These are phyloP conservation scores for Paratrypauchen microcephalus DNA, from an alignment of 2,797 vertebrate species.

Conservation along the genomic window DNA sequence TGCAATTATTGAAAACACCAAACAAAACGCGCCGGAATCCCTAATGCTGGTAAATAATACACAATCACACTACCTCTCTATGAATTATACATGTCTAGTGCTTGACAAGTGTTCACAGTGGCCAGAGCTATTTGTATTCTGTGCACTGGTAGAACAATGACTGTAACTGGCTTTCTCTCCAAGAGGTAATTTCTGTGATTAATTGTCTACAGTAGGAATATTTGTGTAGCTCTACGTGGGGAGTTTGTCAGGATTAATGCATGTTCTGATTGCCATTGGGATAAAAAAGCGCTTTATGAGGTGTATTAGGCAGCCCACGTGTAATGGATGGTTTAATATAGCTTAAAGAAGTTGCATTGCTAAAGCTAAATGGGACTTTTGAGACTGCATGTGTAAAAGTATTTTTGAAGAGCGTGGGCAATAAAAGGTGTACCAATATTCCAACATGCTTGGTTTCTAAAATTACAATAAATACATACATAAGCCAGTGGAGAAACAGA, in stretches of 20 bases:
- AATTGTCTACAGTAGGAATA: constrained; percentile 40
- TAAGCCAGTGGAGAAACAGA: neutral
- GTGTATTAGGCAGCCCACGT: constrained; percentile 18
- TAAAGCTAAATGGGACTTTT: constrained; percentile 34
- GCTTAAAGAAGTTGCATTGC: constrained; percentile 20
- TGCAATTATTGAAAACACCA: constrained; percentile 45
- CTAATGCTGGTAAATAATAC: constrained; percentile 64
- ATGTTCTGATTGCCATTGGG: constrained; percentile 24
- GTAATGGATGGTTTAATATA: constrained; percentile 55
- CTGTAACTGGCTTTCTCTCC: constrained; percentile 13
- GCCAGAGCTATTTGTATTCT: constrained; percentile 40
- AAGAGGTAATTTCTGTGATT: constrained; percentile 50
- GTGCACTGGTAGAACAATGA: constrained; percentile 12
- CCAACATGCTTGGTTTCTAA: neutral
- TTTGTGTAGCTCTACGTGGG: constrained; percentile 38
- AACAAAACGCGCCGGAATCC: constrained; percentile 39
- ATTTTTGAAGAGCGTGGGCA: constrained; percentile 27
- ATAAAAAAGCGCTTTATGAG: constrained; percentile 26
- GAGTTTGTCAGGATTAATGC: constrained; percentile 33
- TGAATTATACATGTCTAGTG: constrained; percentile 65
- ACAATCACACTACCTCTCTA: constrained; percentile 52
- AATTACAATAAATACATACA: neutral
- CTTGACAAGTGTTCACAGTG: constrained; percentile 65
- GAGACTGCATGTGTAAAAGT: constrained; percentile 7
- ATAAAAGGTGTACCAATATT: neutral